These are phyloP conservation scores for Drosophila mimica DNA, from an alignment of 2,888 invertebrate species.

Conservation along the genomic window DNA sequence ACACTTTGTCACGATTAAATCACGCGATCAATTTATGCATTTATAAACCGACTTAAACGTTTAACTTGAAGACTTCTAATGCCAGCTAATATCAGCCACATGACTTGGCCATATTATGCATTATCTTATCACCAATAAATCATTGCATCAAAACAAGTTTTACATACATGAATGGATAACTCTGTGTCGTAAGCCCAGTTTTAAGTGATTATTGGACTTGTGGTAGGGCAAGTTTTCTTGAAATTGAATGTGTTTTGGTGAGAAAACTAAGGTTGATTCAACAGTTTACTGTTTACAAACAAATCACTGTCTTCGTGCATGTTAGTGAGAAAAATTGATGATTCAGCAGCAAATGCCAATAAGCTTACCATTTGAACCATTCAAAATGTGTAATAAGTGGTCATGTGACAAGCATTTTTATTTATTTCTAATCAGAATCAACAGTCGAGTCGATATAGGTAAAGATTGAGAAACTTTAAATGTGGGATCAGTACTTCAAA, in stretches of 20 bases:
- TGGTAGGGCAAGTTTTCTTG: not conserved
- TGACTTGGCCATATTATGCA: not conserved
- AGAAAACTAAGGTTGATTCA: too few species aligned
- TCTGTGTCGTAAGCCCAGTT: not conserved
- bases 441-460: not conserved
- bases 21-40: conserved; percentile 24
- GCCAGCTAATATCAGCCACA: not conserved
- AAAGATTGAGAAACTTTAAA: not conserved
- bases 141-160: not conserved
- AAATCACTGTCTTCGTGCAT: not conserved
- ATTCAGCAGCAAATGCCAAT: not conserved
- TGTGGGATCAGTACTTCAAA: not conserved
- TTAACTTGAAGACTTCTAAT: not conserved
- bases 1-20: conserved; percentile 11
- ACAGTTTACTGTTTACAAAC: too few species aligned
- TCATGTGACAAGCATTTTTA: not conserved
- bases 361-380: not conserved
- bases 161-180: not conserved
- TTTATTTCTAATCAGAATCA: too few species aligned
- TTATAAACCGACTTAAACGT: conserved; percentile 4
- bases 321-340: not conserved
- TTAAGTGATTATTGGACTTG: not conserved
- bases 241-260: too few species aligned
- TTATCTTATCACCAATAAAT: conserved; percentile 16
- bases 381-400: not conserved